Base-by-base conservation (phyloP, 1,140 invertebrate species). In the Drosophila equinoxialis region DNA sequence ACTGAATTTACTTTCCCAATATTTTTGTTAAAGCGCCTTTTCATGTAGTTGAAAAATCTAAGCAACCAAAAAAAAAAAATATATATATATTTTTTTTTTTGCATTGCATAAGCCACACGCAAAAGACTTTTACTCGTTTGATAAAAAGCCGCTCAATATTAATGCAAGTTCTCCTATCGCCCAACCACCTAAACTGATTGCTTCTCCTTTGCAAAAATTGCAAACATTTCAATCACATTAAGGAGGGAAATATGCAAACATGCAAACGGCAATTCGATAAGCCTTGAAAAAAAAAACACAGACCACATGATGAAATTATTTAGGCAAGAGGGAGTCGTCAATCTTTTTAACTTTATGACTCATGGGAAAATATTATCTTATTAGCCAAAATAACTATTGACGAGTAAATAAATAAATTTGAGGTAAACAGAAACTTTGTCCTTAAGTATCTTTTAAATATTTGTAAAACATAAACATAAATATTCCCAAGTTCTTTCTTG, bases 71-170 rank as follows among this genome's bases (percentile, higher is more conserved):
- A 23, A 23, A 23, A 23, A 23, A 1, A 23, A 2, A 58, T 20
- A 73, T 68, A 20, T 39, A n/a, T n/a, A n/a, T n/a, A n/a, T 51
- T 10, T 39, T 11, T 10, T 13, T 2, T 11, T 39, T 39, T 59
- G 57, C 45, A 54, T 85, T 85, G 82, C 81, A 85, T 85, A 85
- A 77, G 74, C 67, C 45, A 61, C 79, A 68, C 72, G 82, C 68
- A 72, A 74, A 79, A 82, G 79, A 75, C 82, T 86, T 81, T 85
- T 85, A 82, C 83, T 86, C 10, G 17, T 51, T 82, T 83, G 59
- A 65, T 60, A 59, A 74, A 30, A 67, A 59, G 68, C 58, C 73
- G 64, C 69, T 63, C 65, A 76, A 64, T 30, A 61, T 48, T 58
- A 74, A 20, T 20, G 59, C 54, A 37, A 51, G 23, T 30, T 30